These are phyloP conservation scores for Sesamia nonagrioides DNA, from an alignment of 1,140 invertebrate genomes.

Conservation along the genomic window DNA sequence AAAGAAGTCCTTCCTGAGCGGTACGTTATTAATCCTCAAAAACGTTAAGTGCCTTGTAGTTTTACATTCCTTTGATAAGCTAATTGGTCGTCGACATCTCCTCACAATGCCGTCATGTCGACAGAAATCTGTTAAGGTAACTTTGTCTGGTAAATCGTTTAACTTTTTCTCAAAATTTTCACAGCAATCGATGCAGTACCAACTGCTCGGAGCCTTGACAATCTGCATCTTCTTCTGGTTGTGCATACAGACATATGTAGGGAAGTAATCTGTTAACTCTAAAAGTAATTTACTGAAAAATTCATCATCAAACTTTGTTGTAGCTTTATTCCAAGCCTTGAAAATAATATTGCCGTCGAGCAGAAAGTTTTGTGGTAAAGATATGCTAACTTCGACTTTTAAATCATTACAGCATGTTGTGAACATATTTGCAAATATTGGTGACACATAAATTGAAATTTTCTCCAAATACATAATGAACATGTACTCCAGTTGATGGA, in stretches of 20 bases:
- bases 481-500: constrained; percentile 56
- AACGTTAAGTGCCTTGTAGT: constrained; percentile 49
- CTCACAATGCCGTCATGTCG: constrained; percentile 47
- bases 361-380: constrained; percentile 56
- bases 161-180: constrained; percentile 47
- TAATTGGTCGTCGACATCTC: constrained; percentile 43
- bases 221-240: constrained; percentile 49
- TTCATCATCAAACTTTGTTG: constrained; percentile 46
- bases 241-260: constrained; percentile 57
- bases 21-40: constrained; percentile 56
- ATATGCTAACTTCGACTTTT: constrained; percentile 41
- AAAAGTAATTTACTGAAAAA: constrained; percentile 49
- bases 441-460: constrained; percentile 56
- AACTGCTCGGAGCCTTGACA: constrained; percentile 42
- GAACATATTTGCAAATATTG: constrained; percentile 51
- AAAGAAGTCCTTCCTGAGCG: constrained; percentile 53
- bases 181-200: constrained; percentile 58
- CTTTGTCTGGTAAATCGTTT: constrained; percentile 47
- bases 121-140: constrained; percentile 59
- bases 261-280: constrained; percentile 57
- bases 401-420: constrained; percentile 49
- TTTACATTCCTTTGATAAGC: constrained; percentile 36
- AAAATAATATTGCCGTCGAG: constrained; percentile 57
- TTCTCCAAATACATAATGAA: constrained; percentile 57
- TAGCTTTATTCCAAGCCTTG: constrained; percentile 57